phyloP scores from a whole-genome alignment of 92 coral and sea anemone species.

The Virgularia gustaviana region DNA sequence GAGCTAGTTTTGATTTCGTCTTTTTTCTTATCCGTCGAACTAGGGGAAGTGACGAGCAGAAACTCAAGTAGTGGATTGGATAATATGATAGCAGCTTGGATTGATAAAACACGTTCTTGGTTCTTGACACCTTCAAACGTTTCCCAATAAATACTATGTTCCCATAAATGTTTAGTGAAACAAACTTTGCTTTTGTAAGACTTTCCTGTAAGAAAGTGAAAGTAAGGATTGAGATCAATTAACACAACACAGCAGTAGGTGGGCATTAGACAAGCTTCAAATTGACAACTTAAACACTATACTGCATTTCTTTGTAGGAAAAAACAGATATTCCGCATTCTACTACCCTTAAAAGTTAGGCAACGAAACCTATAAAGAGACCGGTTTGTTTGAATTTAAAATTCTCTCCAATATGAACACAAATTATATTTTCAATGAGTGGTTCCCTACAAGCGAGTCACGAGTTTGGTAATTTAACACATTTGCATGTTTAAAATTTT shows the following conservation, averaged over 20 bases:
- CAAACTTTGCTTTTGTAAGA: slow-evolving; percentile 96
- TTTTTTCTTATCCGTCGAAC: slow-evolving; percentile 79
- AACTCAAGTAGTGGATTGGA: slow-evolving; percentile 98
- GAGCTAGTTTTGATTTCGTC: slow-evolving; percentile 68
- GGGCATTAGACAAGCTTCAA: neutral
- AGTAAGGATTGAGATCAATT: slow-evolving; percentile 4
- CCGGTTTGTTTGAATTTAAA: neutral
- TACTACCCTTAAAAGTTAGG: neutral
- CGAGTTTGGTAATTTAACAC: slow-evolving; percentile 33
- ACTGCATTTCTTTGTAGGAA: too few relatives aligned
- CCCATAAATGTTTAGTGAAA: slow-evolving; percentile 98
- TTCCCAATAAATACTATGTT: slow-evolving; percentile 97
- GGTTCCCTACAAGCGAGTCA: slow-evolving; percentile 25
- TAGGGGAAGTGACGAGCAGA: slow-evolving; percentile 93
- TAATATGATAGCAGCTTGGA: slow-evolving; percentile 96
- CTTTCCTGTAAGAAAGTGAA: slow-evolving; percentile 66
- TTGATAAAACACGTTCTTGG: slow-evolving; percentile 93
- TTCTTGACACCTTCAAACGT: slow-evolving; percentile 95
- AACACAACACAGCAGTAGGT: slow-evolving; percentile 4
- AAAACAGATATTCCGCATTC: too few relatives aligned
- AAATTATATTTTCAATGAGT: too few relatives aligned
- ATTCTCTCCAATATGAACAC: neutral
- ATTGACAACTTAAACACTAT: neutral
- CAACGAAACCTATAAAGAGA: neutral
- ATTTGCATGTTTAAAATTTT: slow-evolving; percentile 18